Conservation (phyloP, 2,797 vertebrate genomes). For the Clarias laeviceps region DNA sequence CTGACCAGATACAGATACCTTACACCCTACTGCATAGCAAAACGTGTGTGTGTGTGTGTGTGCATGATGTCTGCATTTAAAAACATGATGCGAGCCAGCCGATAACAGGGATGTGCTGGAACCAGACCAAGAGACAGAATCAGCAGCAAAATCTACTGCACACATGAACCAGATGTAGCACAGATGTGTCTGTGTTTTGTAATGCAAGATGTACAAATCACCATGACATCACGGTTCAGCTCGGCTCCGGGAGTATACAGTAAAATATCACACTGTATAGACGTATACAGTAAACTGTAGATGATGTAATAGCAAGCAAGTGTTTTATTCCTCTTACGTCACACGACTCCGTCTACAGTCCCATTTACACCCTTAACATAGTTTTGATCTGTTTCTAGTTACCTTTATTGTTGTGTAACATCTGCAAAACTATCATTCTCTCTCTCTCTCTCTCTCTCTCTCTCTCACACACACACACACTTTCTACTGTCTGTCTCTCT, state of each 20-base stretch:
- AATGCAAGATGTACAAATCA: background rate
- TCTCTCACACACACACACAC: background rate
- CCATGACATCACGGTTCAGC: too few relatives aligned
- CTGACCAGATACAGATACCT: background rate
- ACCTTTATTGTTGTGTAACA: too few relatives aligned
- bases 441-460: too few relatives aligned
- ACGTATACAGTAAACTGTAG: too few relatives aligned
- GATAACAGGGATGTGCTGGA: background rate
- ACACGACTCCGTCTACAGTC: background rate
- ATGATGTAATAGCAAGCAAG: background rate
- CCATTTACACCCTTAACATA: background rate
- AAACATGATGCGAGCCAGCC: background rate
- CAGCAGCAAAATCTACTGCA: background rate
- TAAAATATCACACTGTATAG: too few relatives aligned
- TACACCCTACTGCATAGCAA: background rate
- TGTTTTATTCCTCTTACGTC: background rate
- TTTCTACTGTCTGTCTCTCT: background rate
- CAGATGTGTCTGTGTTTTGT: background rate
- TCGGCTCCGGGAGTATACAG: background rate
- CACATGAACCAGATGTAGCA: constrained; percentile 1
- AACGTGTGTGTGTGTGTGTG: background rate
- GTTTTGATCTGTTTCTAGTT: background rate
- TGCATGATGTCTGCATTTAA: background rate
- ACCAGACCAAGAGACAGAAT: background rate
- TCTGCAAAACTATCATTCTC: too few relatives aligned